phyloP scores from a whole-genome alignment of 1,140 invertebrate species.

The Phenacoccus solenopsis region DNA sequence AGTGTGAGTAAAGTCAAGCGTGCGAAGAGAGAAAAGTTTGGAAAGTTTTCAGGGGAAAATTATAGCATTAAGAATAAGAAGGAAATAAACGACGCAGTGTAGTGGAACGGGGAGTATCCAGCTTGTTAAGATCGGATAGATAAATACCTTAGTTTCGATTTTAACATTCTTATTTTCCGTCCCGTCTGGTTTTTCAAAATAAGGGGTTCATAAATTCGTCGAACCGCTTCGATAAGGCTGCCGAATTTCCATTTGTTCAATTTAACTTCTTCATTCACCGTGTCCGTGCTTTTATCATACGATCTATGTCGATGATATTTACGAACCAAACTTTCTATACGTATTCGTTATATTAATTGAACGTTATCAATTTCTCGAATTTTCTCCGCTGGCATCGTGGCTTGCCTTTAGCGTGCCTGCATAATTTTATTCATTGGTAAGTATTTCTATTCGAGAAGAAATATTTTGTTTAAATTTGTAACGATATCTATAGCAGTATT shows the following conservation, averaged over 20 bases:
- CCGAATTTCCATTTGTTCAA: not conserved
- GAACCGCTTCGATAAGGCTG: not conserved
- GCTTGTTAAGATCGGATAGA: not conserved
- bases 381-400: no score
- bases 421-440: no score
- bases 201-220: not conserved
- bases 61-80: slow-evolving; percentile 3
- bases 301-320: not conserved
- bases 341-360: not conserved
- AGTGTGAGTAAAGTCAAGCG: not conserved
- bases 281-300: not conserved
- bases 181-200: not conserved
- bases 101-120: not conserved
- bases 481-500: no score
- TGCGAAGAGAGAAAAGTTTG: not conserved
- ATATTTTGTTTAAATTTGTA: no score
- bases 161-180: not conserved
- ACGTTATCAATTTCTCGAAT: no score
- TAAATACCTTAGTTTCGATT: slow-evolving; percentile 3
- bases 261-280: not conserved
- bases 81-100: not conserved
- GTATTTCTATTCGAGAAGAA: no score
- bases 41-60: not conserved
- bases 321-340: not conserved
- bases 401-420: no score